Evolutionary conservation across 2,888 invertebrate species (phyloP), one percentile per base, ranked within the genome.

Genomic region (Nesidiocoris tenuis): DNA sequence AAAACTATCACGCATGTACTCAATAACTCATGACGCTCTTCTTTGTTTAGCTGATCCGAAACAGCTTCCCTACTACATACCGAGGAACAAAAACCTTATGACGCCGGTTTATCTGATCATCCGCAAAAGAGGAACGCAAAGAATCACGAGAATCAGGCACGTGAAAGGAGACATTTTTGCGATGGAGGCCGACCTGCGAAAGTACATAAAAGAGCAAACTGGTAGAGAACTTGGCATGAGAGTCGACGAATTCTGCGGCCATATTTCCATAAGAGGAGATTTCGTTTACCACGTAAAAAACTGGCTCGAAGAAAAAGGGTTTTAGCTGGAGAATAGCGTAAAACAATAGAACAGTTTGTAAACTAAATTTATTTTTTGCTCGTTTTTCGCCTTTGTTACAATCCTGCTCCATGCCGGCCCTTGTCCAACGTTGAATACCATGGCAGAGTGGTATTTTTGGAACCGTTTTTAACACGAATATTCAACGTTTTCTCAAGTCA

Each of bases 141-240:
- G 89, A 81, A 82, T 90, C 22, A 93, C 96, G 0, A 80, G 83
- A 22, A 84, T 97, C 1, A 87, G 84, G 78, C 87, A 86, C 80
- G 88, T 97, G 76, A 88, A 93, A 81, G 97, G 97, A 0, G 91
- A 97, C 82, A 93, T 96, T 81, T 95, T 95, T 93, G 81, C 85
- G 25, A 82, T 95, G 79, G 91, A 92, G 80, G 86, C 87, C 56
- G 91, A 92, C 79, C 82, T 95, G 57, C 88, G 87, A 76, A 81
- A 84, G 9, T 87, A 88, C 80, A 9, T 75, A 18, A 84, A 95
- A 57, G 86, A 90, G 82, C 81, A 85, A n/a, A 84, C 57, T 7
- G 56, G 76, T 3, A 77, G 79, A 1, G 74, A 74, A n/a, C 55
- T 92, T 9, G 87, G 89, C 80, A 87, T 88, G 5, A 88, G 90